Base-by-base conservation (phyloP, 1,140 invertebrate genomes). In the Bemisia tabaci region DNA sequence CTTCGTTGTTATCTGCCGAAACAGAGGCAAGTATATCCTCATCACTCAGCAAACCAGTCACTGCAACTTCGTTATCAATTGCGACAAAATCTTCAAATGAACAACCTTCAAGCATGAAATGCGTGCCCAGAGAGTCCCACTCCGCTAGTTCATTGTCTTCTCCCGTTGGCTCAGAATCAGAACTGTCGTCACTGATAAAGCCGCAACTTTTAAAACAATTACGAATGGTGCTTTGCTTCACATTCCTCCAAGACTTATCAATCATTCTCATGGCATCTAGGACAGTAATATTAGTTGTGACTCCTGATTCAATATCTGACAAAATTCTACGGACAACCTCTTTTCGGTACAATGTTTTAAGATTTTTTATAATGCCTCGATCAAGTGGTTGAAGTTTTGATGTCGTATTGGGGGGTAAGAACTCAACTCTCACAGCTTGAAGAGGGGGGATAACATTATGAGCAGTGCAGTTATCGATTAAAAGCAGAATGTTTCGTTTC, bases 341-440 rank as follows among this genome's bases (percentile, higher is more conserved):
- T 67, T 1, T 67, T 0, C 66, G 61, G 33, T 68, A 68, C 22
- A 59, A 71, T 26, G 66, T 66, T 71, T 77, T 77, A 60, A 77
- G 72, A 65, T 73, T 74, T 64, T 73, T 70, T 66, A 81, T 82
- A 59, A 82, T 75, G 22, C 77, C 77, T 72, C 77, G 75, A 72
- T 82, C 77, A 68, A 82, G 71, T 58, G 77, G 78, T 71, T 82
- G 79, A n/a, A 81, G 68, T 62, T 74, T 70, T 9, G 74, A 75
- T 24, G 79, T 81, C 2, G 76, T 79, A 71, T 82, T 82, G 22
- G 75, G 71, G 27, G 78, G 78, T 26, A 82, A 71, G 72, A 77
- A 81, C 25, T 73, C 65, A 2, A 80, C 59, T 71, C 73, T 76
- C 11, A 80, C 72, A 70, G 75, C 73, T 67, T 48, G 17, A 9